Evolutionary conservation across 2,888 invertebrate species (phyloP).

Genomic region (Parapristionchus giblindavisi): DNA sequence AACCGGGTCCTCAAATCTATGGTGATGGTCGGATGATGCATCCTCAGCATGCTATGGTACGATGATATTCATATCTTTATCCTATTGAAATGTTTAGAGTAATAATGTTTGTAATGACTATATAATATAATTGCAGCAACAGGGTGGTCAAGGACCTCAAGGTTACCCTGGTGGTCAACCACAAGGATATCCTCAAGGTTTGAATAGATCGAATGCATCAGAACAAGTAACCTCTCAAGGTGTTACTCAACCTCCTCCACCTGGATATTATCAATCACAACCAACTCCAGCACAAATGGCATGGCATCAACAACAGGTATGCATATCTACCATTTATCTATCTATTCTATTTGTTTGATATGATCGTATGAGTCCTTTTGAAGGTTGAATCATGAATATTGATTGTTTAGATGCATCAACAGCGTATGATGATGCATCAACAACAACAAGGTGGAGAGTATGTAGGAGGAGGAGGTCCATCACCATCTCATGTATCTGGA

Average conservation of each 20-base stretch:
- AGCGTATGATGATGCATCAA: slow-evolving; percentile 22
- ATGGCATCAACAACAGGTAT: too few species aligned
- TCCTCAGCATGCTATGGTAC: slow-evolving; percentile 19
- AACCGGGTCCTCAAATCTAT: slow-evolving; percentile 15
- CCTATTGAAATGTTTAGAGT: neutral
- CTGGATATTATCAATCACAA: too few species aligned
- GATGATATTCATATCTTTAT: neutral
- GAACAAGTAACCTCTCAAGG: too few species aligned
- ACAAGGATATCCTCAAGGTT: neutral
- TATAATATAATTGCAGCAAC: neutral
- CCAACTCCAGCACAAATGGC: too few species aligned
- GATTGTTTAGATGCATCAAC: slow-evolving; percentile 18
- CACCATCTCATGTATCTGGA: neutral
- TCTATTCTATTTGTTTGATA: too few species aligned
- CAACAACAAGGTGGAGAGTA: slow-evolving; percentile 1
- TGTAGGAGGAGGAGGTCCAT: neutral
- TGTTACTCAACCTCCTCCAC: too few species aligned
- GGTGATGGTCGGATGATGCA: slow-evolving; percentile 20
- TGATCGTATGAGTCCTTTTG: too few species aligned
- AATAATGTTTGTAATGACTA: neutral
- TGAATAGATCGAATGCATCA: too few species aligned
- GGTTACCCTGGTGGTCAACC: slow-evolving; percentile 9
- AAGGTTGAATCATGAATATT: too few species aligned
- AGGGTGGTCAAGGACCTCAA: neutral
- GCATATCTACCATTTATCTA: too few species aligned